These are phyloP conservation scores for Knipowitschia caucasica DNA, from an alignment of 2,797 vertebrate genomes.

Conservation along the genomic window DNA sequence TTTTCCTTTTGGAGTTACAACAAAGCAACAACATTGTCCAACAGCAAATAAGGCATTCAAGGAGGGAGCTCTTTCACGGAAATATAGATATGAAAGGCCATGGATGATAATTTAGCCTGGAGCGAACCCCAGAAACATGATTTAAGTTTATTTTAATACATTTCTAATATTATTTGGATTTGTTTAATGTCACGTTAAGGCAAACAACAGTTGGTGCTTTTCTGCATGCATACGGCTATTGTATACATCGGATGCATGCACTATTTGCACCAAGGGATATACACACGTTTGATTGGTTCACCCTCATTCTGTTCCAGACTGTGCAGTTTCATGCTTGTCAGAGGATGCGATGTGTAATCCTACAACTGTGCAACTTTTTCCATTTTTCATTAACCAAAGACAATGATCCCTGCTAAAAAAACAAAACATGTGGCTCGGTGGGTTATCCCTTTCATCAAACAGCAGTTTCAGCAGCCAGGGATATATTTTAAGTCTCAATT, in stretches of 20 bases:
- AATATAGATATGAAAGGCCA: constrained; percentile 10
- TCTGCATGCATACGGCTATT: constrained; percentile 69
- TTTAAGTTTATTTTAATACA: constrained; percentile 30
- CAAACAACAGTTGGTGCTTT: constrained; percentile 65
- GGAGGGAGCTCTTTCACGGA: constrained; percentile 40
- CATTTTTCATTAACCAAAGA: constrained; percentile 61
- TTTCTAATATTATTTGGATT: constrained; percentile 33
- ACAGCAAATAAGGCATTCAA: constrained; percentile 67
- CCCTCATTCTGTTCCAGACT: constrained; percentile 54
- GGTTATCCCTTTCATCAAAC: constrained; percentile 69
- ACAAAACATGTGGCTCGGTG: constrained; percentile 56
- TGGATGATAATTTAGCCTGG: constrained; percentile 7
- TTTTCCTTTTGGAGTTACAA: constrained; percentile 24
- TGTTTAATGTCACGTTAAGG: constrained; percentile 63
- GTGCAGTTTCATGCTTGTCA: constrained; percentile 63
- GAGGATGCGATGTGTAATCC: constrained; percentile 54
- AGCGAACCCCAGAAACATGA: constrained; percentile 26
- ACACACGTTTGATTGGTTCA: constrained; percentile 60
- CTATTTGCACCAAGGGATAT: constrained; percentile 48
- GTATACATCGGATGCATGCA: constrained; percentile 73
- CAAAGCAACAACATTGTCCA: constrained; percentile 44
- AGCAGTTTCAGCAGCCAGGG: constrained; percentile 60
- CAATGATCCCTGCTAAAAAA: constrained; percentile 63
- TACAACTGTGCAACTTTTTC: constrained; percentile 72
- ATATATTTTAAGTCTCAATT: constrained; percentile 49